These are phyloP conservation scores for Meghimatium bilineatum DNA, from an alignment of 2,888 invertebrate genomes.

Conservation along the genomic window DNA sequence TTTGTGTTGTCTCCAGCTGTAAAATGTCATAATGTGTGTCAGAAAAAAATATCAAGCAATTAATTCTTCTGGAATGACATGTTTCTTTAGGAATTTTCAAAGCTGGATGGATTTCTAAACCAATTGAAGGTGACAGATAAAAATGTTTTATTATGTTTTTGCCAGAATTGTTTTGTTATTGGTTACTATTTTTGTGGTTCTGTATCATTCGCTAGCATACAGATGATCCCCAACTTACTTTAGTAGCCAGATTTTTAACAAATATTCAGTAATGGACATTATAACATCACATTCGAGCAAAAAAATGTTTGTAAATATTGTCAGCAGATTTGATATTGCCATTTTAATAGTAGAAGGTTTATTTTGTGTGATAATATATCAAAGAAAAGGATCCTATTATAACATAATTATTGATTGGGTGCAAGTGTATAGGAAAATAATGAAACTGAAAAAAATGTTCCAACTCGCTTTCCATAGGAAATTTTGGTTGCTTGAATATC, in stretches of 20 bases:
- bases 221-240: background rate
- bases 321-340: background rate
- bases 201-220: background rate
- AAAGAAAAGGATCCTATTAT: too few relatives aligned
- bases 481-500: too few relatives aligned
- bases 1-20: background rate
- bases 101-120: conserved; percentile 7
- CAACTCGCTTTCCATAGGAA: too few relatives aligned
- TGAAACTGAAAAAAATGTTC: too few relatives aligned
- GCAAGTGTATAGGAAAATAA: too few relatives aligned
- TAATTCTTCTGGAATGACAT: background rate
- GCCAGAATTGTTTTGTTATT: background rate
- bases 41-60: background rate
- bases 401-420: too few relatives aligned
- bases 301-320: too few relatives aligned
- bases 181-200: background rate
- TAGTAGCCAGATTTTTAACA: background rate
- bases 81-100: background rate
- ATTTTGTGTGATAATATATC: too few relatives aligned
- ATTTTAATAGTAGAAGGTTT: too few relatives aligned
- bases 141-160: background rate
- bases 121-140: background rate
- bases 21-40: background rate
- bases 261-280: too few relatives aligned
- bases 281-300: too few relatives aligned